phyloP scores from a whole-genome alignment of 2,888 invertebrate species.

The Acrobasis repandana region DNA sequence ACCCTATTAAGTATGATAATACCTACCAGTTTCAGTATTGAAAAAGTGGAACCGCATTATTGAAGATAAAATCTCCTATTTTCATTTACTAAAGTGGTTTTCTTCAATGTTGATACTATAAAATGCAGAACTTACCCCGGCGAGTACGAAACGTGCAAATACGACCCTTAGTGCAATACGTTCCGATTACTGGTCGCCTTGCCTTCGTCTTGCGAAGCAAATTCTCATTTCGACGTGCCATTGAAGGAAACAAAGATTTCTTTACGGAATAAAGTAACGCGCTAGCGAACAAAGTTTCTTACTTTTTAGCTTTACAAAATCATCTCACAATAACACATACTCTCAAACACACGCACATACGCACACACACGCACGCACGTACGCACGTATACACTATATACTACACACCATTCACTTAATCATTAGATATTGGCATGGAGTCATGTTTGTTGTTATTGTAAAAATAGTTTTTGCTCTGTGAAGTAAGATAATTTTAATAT shows the following conservation, averaged over 20 bases:
- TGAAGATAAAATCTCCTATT: background rate
- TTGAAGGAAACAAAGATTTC: slow-evolving; percentile 1
- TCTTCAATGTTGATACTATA: slow-evolving; percentile 22
- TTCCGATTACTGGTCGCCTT: slow-evolving; percentile 56
- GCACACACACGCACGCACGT: too few relatives aligned
- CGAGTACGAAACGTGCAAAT: slow-evolving; percentile 44
- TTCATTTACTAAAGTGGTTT: slow-evolving; percentile 9
- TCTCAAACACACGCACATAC: too few relatives aligned
- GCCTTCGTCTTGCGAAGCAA: slow-evolving; percentile 59
- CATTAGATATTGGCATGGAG: too few relatives aligned
- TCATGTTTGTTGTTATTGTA: too few relatives aligned
- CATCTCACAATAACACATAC: too few relatives aligned
- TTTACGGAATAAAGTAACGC: background rate
- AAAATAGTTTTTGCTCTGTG: too few relatives aligned
- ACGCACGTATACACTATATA: too few relatives aligned
- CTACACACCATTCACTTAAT: too few relatives aligned
- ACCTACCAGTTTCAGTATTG: background rate
- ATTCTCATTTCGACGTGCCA: slow-evolving; percentile 50
- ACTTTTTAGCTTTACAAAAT: background rate
- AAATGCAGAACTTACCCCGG: slow-evolving; percentile 47
- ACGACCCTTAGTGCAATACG: slow-evolving; percentile 56
- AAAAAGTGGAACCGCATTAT: background rate
- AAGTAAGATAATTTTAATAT: too few relatives aligned
- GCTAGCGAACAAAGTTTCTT: background rate
- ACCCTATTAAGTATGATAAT: too few relatives aligned